These are phyloP conservation scores for Crotophaga sulcirostris DNA, from an alignment of 2,113 vertebrate species.

Conservation along the genomic window DNA sequence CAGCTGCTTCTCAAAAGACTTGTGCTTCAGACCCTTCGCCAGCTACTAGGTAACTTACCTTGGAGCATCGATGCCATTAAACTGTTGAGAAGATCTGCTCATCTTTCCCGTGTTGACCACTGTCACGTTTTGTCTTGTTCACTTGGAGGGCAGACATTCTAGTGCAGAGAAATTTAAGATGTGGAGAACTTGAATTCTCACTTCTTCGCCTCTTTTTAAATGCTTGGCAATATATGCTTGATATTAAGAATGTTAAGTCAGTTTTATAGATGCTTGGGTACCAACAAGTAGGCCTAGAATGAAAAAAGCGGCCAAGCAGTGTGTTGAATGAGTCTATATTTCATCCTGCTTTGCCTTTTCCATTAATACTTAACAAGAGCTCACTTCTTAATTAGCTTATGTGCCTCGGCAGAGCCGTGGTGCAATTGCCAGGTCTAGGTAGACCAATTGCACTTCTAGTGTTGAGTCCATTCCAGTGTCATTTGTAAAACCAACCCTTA, in stretches of 20 bases:
- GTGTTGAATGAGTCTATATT: background rate
- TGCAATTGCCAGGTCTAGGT: background rate
- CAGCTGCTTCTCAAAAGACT: no score
- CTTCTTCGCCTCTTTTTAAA: background rate
- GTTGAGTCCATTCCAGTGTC: background rate
- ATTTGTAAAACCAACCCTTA: slow-evolving; percentile 33
- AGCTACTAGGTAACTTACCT: background rate
- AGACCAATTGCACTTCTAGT: background rate
- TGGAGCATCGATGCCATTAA: background rate
- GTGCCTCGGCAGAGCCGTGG: background rate
- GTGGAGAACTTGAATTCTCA: background rate
- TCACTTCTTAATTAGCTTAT: background rate
- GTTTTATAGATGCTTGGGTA: background rate
- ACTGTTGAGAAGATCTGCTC: background rate
- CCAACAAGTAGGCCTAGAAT: background rate
- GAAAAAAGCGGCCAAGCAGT: background rate
- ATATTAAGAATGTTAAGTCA: background rate
- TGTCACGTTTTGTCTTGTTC: background rate
- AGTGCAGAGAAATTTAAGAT: background rate
- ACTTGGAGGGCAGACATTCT: background rate
- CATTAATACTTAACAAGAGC: background rate
- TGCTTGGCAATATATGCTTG: background rate
- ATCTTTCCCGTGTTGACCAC: background rate
- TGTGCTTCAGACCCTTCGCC: no score
- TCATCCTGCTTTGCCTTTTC: background rate